Evolutionary conservation across 2,113 vertebrate species (phyloP).

Genomic region (Anseranas semipalmata): DNA sequence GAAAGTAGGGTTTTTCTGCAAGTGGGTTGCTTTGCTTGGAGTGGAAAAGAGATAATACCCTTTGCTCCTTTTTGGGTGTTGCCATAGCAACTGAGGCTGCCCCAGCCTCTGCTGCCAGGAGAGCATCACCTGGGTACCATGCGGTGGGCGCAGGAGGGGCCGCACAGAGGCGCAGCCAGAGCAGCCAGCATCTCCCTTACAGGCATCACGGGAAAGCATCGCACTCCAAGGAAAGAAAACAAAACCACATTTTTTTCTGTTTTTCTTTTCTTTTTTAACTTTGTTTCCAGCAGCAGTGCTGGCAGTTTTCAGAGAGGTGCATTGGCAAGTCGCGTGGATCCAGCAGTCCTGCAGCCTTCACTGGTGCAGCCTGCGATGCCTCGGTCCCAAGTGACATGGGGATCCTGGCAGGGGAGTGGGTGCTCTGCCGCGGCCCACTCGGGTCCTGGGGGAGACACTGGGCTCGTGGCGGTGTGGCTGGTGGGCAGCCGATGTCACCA

Average conservation of each 20-base stretch:
- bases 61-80: not conserved
- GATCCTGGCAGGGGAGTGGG: not conserved
- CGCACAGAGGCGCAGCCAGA: not conserved
- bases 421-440: rapidly evolving
- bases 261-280: not conserved
- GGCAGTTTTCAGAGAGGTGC: not conserved
- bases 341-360: not conserved
- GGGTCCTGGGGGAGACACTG: not conserved
- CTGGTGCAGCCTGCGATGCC: rapidly evolving
- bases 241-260: not conserved
- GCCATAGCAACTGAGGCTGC: not conserved
- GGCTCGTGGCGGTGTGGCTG: not conserved
- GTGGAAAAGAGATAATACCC: not conserved
- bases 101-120: not conserved
- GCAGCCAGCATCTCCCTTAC: not conserved
- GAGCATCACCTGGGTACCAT: not conserved
- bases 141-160: rapidly evolving
- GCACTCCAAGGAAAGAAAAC: not conserved
- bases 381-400: not conserved
- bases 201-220: not conserved
- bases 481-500: not conserved
- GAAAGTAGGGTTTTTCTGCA: not conserved
- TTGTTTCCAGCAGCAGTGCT: not conserved
- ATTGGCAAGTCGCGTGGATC: rapidly evolving
- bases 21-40: not conserved